Conservation (phyloP, 2,113 vertebrate genomes). For the Cacatua alba region DNA sequence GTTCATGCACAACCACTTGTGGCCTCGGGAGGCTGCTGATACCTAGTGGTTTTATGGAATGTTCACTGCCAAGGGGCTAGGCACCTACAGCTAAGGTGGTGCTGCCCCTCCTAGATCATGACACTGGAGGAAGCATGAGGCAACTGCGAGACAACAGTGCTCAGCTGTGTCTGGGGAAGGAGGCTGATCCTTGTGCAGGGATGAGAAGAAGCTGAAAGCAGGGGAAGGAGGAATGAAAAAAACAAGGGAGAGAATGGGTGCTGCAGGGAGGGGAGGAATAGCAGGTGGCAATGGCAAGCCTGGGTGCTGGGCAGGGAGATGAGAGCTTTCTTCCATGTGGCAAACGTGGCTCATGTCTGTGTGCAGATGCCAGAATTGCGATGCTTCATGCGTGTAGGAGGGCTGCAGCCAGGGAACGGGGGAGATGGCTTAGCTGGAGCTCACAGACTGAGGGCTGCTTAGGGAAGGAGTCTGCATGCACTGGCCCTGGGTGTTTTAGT, state of each 20-base stretch:
- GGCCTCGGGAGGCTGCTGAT: background rate
- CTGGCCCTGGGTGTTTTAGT: background rate
- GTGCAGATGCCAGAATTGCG: background rate
- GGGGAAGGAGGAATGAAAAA: background rate
- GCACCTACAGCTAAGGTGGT: background rate
- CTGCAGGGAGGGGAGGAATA: background rate
- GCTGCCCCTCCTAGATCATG: fast-evolving
- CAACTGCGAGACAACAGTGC: background rate
- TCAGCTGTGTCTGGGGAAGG: background rate
- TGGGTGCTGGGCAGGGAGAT: background rate
- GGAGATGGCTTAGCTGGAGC: background rate
- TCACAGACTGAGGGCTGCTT: background rate
- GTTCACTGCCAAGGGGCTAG: background rate
- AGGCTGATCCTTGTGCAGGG: background rate
- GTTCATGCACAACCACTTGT: background rate
- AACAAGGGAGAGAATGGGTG: background rate
- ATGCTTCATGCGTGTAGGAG: background rate
- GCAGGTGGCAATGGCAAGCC: background rate
- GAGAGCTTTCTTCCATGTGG: background rate
- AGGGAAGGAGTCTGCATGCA: fast-evolving
- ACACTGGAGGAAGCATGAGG: background rate
- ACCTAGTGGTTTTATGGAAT: fast-evolving
- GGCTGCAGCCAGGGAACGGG: background rate
- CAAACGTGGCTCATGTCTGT: background rate
- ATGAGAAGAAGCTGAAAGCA: background rate